phyloP scores from a whole-genome alignment of 1,140 invertebrate species.

The Colletes gigas region DNA sequence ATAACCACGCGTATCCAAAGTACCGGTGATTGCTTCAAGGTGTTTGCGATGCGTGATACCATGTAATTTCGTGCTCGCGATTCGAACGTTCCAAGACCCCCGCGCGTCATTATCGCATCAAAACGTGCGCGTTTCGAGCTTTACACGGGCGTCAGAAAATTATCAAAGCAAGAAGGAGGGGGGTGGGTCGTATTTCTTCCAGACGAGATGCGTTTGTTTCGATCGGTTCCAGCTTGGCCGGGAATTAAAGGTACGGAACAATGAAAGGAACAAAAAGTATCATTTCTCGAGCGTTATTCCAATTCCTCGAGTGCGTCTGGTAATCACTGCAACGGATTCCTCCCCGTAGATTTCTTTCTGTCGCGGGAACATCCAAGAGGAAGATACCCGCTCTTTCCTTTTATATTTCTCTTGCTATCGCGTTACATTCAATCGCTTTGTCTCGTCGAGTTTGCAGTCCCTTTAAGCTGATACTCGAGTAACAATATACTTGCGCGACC shows the following conservation, averaged over 20 bases:
- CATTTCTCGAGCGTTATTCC: constrained; percentile 43
- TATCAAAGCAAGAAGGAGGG: neutral
- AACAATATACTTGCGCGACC: constrained; percentile 38
- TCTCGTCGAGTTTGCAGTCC: constrained; percentile 31
- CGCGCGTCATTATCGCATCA: constrained; percentile 1
- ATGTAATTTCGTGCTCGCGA: constrained; percentile 29
- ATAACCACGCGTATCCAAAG: neutral
- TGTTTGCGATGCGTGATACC: constrained; percentile 10
- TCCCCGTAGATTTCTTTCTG: constrained; percentile 30
- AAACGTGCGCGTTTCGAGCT: neutral
- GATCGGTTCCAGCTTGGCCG: constrained; percentile 50
- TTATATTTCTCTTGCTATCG: constrained; percentile 28
- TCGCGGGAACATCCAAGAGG: neutral
- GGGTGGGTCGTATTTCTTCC: neutral
- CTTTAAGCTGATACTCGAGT: constrained; percentile 43
- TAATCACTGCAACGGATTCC: constrained; percentile 46
- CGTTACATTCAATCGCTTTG: constrained; percentile 50
- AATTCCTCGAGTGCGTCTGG: constrained; percentile 47
- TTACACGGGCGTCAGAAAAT: neutral
- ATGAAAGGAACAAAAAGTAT: neutral
- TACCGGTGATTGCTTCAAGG: neutral
- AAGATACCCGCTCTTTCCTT: neutral
- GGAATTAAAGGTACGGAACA: constrained; percentile 48
- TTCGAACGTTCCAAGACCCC: neutral
- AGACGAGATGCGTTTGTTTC: constrained; percentile 35